Evolutionary conservation across 2,113 vertebrate species (phyloP), one percentile per base, ranked within the genome.

Genomic region (Brachyistius frenatus): DNA sequence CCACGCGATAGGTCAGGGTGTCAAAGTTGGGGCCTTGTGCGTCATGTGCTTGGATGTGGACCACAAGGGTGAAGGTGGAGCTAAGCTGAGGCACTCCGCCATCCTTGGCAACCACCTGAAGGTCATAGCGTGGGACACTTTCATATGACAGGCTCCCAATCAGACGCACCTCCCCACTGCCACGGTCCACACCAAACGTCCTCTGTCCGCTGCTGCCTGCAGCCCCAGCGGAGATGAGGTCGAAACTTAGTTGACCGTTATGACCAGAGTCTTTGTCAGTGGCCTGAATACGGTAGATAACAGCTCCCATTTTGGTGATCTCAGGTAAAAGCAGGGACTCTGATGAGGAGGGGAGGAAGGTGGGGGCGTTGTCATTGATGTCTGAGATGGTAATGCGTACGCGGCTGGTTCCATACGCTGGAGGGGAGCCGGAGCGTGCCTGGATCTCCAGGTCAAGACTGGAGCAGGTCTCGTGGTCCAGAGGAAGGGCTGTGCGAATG

Each of bases 251-350:
- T 80, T 96, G 96, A 0, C 97, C 95, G 0, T 98, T 99, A 83
- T 95, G 93, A 1, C 97, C 96, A 0, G 96, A 95, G 86, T 99
- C 98, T 0, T 93, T 94, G 87, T 99, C 98, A 4, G 94, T 88
- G 0, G 97, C 97, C 63, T 94, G 95, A 44, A 98, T 83, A 0
- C 93, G 96, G 83, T 99, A 99, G 31, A 99, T 94, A 0, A 94
- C 88, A 0, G 94, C 91, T 3, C 98, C 97, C 2, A 96, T 95
- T n/a, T 96, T 95, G 0, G 96, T 96, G 91, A 94, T 93, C 53
- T 96, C 96, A 0, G 96, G 95, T 62, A 99, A 88, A 49, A 97
- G 87, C 8, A 99, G 95, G 0, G 97, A 98, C 90, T 99, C 97
- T 0, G 96, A 97, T 2, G 96, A 95, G 0, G 93, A 91, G 2